Evolutionary conservation across 2,797 vertebrate genomes (phyloP).

Genomic region (Cynodonichthys magdalenae): DNA sequence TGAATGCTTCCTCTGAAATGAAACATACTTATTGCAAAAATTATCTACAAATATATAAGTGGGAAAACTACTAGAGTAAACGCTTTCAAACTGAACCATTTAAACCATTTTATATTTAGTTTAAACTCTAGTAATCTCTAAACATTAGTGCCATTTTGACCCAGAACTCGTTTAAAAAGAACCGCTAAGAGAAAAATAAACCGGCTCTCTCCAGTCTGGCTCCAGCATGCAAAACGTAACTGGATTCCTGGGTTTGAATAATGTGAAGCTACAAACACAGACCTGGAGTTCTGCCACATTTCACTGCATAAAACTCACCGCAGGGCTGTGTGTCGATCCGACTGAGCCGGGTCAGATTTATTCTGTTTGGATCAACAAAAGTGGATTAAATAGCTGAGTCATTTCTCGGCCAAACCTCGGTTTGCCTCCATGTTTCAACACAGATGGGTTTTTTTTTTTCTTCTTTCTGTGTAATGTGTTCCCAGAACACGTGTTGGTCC

Average conservation of each 20-base stretch:
- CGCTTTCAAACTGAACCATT: no score
- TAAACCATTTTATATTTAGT: no score
- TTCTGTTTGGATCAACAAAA: conserved; percentile 57
- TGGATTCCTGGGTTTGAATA: conserved; percentile 37
- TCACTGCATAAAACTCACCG: conserved; percentile 44
- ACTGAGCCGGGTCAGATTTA: conserved; percentile 54
- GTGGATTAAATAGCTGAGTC: conserved; percentile 64
- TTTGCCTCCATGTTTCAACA: conserved; percentile 5
- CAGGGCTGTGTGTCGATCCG: conserved; percentile 39
- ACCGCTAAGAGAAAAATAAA: neutral
- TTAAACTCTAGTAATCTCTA: no score
- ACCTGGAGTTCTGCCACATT: conserved; percentile 50
- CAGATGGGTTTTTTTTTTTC: neutral
- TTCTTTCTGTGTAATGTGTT: conserved; percentile 13
- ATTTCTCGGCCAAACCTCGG: conserved; percentile 36
- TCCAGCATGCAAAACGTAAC: conserved; percentile 50
- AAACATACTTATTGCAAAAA: no score
- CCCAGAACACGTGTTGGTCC: neutral
- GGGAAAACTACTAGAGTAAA: no score
- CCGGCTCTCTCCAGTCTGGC: conserved; percentile 22
- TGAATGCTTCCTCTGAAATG: no score
- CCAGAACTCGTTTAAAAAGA: neutral
- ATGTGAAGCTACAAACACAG: neutral
- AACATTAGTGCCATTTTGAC: neutral
- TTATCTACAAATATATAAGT: no score